A percentile compares a stretch with the other conserved stretches of the same genome.
Conservation (phyloP, 2,113 vertebrate species). For the Ramphastos sulfuratus region DNA sequence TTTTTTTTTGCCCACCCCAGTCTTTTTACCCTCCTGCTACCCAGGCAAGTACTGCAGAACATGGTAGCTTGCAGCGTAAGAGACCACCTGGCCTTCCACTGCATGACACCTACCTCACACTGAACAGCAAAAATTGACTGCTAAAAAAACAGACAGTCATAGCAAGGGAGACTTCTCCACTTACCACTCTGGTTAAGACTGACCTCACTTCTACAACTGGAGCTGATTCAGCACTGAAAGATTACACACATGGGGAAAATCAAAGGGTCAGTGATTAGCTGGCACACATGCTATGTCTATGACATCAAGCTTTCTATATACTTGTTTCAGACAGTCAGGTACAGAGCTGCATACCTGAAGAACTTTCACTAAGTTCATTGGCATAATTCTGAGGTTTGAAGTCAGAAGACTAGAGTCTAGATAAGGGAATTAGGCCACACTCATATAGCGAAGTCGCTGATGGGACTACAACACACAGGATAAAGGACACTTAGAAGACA, state of each 20-base stretch:
- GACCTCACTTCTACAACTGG: background rate
- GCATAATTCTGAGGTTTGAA: background rate
- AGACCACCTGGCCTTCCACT: background rate
- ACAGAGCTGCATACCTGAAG: background rate
- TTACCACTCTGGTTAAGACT: background rate
- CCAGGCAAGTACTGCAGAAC: background rate
- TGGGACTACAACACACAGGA: background rate
- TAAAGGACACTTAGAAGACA: slow-evolving; percentile 3
- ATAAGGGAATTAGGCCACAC: background rate
- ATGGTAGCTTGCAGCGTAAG: background rate
- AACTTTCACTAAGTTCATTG: background rate
- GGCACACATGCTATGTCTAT: accelerated
- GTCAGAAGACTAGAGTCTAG: background rate
- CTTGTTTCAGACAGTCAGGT: background rate
- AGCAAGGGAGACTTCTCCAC: background rate
- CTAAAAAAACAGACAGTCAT: background rate
- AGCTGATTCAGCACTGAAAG: background rate
- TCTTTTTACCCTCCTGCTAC: background rate
- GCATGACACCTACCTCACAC: background rate
- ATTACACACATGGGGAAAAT: background rate
- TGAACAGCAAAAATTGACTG: background rate
- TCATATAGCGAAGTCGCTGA: background rate
- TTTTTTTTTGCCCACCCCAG: background rate
- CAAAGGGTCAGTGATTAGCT: background rate
- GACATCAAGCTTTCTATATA: background rate